Conservation (phyloP, 2,113 vertebrate genomes). For the Hystrix cristata region DNA sequence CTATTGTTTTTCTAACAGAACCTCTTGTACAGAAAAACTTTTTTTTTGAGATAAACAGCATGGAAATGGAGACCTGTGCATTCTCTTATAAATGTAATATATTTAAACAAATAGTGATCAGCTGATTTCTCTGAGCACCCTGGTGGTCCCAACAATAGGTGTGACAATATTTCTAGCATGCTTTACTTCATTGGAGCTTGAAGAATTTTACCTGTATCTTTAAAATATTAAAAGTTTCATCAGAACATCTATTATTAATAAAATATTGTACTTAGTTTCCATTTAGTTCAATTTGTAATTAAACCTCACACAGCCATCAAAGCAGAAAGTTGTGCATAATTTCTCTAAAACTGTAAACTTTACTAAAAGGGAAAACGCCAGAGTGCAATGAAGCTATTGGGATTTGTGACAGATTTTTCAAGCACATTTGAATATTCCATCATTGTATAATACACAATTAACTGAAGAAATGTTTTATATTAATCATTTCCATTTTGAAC, state of each 20-base stretch:
- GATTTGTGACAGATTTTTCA: neutral
- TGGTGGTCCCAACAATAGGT: neutral
- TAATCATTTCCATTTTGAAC: neutral
- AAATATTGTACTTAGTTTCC: neutral
- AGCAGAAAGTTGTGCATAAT: neutral
- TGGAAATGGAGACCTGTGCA: neutral
- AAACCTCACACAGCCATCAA: neutral
- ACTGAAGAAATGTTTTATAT: neutral
- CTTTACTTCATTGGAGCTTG: neutral
- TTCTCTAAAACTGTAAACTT: neutral
- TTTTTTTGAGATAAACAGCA: neutral
- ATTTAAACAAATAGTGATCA: neutral
- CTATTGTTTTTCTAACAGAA: neutral
- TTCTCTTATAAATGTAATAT: neutral
- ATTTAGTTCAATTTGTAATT: neutral
- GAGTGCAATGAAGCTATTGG: neutral
- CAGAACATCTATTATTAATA: neutral
- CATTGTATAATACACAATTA: neutral
- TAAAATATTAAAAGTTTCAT: neutral
- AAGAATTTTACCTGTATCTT: neutral
- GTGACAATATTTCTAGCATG: neutral
- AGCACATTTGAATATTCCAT: neutral
- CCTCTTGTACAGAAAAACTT: neutral
- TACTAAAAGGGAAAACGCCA: neutral
- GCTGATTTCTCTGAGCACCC: neutral